Base-by-base conservation (phyloP, 2,888 invertebrate genomes). In the Ichneumoninae sp. region DNA sequence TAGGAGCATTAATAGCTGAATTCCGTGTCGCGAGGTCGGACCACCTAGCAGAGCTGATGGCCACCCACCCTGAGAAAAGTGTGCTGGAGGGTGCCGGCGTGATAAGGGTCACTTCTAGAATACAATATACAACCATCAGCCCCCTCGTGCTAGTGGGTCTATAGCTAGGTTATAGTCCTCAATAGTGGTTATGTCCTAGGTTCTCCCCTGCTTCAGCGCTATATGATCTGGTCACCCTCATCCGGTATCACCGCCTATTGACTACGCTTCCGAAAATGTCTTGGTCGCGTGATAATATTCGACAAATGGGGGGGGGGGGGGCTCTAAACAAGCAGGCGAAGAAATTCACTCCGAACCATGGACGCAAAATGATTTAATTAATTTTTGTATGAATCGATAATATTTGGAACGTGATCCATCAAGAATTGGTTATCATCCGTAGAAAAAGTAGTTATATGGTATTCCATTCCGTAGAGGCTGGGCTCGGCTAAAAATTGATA, bases 11-110 rank as follows among this genome's bases (percentile, higher is more conserved):
- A 92, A 92, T 92, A 90, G 89, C 89, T 83, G 85, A 87, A 92
- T 92, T 89, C 90, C 92, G 92, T 91, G 92, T 89, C 86, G 86
- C 87, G 86, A 90, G 88, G 89, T 88, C 89, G 86, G 85, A 71
- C 82, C 75, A 72, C 72, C 76, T 76, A 65, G 16, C 44, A 47
- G 79, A 76, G 82, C 76, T 70, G 72, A 70, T 80, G 80, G 71
- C 44, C 72, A 26, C 26, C 72, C 54, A 36, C 62, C 44, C n/a
- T 36, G 86, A 91, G 90, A 89, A 91, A 91, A 85, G 86, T 82
- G 87, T 88, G 84, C 88, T 88, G 75, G 80, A 80, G 88, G 89
- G 85, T 81, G 80, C 79, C 88, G 89, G 85, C 79, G 77, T 79
- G 88, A 89, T 89, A 89, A 90, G 89, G 89, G 89, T 86, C 83